Conservation (phyloP, 2,113 vertebrate species). For the Prietella phreatophila region DNA sequence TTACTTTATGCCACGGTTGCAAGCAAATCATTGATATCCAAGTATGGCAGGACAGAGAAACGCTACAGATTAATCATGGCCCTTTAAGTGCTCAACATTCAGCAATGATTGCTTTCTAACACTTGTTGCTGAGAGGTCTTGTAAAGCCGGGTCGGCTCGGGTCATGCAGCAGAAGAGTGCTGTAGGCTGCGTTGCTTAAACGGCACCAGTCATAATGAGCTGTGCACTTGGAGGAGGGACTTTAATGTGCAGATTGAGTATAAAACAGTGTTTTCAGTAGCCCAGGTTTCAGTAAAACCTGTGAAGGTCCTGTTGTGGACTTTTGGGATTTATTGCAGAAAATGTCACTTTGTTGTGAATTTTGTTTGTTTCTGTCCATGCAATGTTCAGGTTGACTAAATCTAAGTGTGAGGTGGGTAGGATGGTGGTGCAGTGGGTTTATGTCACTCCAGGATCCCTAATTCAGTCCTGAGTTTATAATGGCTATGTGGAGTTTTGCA, state of each 20-base stretch:
- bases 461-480: neutral
- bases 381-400: neutral
- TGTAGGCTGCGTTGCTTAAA: neutral
- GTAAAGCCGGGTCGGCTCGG: slow-evolving; percentile 39
- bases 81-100: slow-evolving; percentile 31
- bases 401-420: neutral
- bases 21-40: slow-evolving; percentile 34
- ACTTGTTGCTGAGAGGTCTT: slow-evolving; percentile 35
- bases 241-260: neutral
- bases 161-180: slow-evolving; percentile 30
- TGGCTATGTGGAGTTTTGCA: neutral
- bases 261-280: neutral
- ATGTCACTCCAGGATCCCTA: neutral
- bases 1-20: neutral
- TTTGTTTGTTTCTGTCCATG: neutral
- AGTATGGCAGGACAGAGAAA: slow-evolving; percentile 7
- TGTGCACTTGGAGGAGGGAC: slow-evolving; percentile 19
- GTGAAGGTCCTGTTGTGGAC: neutral
- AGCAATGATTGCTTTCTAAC: slow-evolving; percentile 23
- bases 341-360: neutral
- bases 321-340: neutral
- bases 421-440: neutral
- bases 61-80: slow-evolving; percentile 1
- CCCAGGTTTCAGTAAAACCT: neutral
- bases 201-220: slow-evolving; percentile 38